phyloP scores from a whole-genome alignment of 2,113 vertebrate species.

The Procapra przewalskii region DNA sequence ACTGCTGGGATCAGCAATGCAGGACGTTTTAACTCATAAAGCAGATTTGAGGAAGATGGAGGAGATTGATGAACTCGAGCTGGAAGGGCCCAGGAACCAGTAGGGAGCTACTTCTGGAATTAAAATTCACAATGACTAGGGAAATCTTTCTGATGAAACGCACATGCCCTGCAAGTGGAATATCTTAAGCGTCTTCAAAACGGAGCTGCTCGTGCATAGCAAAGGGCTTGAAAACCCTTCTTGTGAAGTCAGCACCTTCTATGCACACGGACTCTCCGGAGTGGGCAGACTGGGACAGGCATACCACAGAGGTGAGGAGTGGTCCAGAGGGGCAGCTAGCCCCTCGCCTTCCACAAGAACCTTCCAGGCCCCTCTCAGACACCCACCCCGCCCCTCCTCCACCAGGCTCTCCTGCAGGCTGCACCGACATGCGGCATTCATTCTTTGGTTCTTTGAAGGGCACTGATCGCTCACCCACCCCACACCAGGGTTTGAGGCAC shows the following conservation, averaged over 20 bases:
- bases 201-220: not conserved
- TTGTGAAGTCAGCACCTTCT: not conserved
- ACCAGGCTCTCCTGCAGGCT: fast-evolving
- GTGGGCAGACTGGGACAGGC: not conserved
- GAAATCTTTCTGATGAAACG: not conserved
- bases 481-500: fast-evolving
- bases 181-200: not conserved
- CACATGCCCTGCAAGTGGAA: not conserved
- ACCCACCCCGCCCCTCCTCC: not conserved
- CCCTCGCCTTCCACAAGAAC: fast-evolving
- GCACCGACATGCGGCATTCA: fast-evolving
- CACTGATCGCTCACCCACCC: fast-evolving
- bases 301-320: fast-evolving
- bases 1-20: not conserved
- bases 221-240: not conserved
- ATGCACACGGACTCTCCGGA: fast-evolving
- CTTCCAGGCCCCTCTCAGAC: not conserved
- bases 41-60: not conserved
- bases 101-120: not conserved
- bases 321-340: fast-evolving
- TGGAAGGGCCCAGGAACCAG: not conserved
- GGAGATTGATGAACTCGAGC: not conserved
- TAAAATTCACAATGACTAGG: not conserved
- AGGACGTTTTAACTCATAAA: not conserved
- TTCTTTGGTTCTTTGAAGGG: not conserved